A percentile compares a stretch with the other conserved stretches of the same genome.
Evolutionary conservation across 2,797 vertebrate genomes (phyloP).

Genomic region (Coccyzus lansbergi): DNA sequence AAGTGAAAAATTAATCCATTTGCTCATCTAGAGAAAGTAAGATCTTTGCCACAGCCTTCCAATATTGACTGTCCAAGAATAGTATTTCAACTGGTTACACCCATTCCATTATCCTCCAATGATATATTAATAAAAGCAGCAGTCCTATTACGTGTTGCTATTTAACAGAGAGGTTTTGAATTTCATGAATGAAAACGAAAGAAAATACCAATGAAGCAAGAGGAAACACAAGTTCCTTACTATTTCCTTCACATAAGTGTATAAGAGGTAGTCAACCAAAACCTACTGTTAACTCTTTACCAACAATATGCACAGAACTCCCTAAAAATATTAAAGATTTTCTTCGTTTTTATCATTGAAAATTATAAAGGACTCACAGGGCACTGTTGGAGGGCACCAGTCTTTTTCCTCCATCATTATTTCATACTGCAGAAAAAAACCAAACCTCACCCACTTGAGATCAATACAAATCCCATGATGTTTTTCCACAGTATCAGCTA

Average conservation of each 20-base stretch:
- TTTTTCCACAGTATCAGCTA: background rate
- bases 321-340: background rate
- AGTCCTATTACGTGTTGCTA: background rate
- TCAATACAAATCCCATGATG: background rate
- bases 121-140: background rate
- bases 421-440: background rate
- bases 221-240: constrained; percentile 29
- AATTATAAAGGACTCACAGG: background rate
- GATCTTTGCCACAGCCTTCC: background rate
- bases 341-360: background rate
- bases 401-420: background rate
- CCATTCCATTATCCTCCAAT: constrained; percentile 20
- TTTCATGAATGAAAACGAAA: constrained; percentile 53
- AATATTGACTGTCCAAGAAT: background rate
- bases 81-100: constrained; percentile 22
- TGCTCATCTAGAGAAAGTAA: background rate
- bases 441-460: background rate
- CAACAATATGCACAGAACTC: background rate
- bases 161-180: background rate
- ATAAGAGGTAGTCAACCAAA: background rate
- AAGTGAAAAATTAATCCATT: constrained; percentile 9
- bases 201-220: constrained; percentile 19
- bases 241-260: background rate
- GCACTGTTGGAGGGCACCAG: background rate
- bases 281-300: background rate